phyloP scores from a whole-genome alignment of 2,888 invertebrate species.

The Rhagonycha lutea region DNA sequence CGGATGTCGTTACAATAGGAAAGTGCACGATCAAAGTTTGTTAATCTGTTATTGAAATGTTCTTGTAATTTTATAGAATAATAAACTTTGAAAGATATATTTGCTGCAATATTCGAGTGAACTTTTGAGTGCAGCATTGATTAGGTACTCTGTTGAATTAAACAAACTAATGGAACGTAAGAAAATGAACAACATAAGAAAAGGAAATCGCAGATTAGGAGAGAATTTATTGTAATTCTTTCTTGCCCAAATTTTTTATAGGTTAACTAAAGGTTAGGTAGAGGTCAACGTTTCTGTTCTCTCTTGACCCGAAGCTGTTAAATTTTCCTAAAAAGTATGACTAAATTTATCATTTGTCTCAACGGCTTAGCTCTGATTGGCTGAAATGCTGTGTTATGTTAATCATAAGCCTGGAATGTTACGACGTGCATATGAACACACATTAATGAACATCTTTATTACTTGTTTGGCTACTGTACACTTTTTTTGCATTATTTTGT shows the following conservation, averaged over 20 bases:
- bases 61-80: neutral
- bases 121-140: neutral
- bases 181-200: neutral
- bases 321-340: neutral
- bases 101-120: neutral
- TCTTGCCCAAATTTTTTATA: neutral
- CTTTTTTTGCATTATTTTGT: too few relatives aligned
- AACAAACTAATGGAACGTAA: neutral
- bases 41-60: neutral
- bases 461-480: too few relatives aligned
- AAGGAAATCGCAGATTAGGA: neutral
- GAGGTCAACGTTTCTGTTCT: neutral
- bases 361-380: neutral
- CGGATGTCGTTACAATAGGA: too few relatives aligned
- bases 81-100: neutral
- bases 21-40: neutral
- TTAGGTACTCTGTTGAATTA: neutral
- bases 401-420: too few relatives aligned
- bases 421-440: too few relatives aligned
- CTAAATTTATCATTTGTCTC: neutral
- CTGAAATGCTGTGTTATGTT: too few relatives aligned
- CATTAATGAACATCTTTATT: too few relatives aligned
- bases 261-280: neutral
- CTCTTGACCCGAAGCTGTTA: neutral
- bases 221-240: neutral